These are phyloP conservation scores for Bombylius discolor DNA, from an alignment of 2,888 invertebrate species.

Conservation along the genomic window DNA sequence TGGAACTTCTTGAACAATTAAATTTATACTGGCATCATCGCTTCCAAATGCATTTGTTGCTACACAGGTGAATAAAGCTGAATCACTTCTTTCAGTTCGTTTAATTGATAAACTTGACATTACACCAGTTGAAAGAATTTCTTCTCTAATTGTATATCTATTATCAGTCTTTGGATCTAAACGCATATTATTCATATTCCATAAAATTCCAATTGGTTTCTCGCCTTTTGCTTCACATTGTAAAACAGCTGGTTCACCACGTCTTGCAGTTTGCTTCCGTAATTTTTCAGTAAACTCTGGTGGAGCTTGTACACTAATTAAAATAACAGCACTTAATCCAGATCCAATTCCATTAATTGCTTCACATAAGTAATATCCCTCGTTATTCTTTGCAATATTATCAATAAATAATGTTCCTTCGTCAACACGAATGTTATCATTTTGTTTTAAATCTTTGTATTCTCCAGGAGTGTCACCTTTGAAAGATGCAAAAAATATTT, in stretches of 20 bases:
- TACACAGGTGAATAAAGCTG: conserved; percentile 81
- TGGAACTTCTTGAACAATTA: conserved; percentile 74
- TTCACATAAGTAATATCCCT: conserved; percentile 91
- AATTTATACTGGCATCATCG: conserved; percentile 88
- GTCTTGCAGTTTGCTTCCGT: conserved; percentile 79
- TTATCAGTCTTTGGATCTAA: conserved; percentile 81
- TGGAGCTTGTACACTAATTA: conserved; percentile 89
- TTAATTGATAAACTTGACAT: conserved; percentile 81
- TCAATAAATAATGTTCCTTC: conserved; percentile 85
- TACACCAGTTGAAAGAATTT: conserved; percentile 76
- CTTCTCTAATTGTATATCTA: conserved; percentile 70
- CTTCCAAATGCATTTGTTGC: conserved; percentile 89
- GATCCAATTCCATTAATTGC: conserved; percentile 93
- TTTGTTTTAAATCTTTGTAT: conserved; percentile 83
- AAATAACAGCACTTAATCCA: conserved; percentile 84
- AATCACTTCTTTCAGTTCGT: conserved; percentile 76
- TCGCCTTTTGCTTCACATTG: conserved; percentile 90
- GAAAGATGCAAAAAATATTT: conserved; percentile 9
- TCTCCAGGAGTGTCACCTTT: conserved; percentile 81
- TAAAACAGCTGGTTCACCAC: conserved; percentile 79
- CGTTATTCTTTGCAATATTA: conserved; percentile 85
- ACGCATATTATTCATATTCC: conserved; percentile 90
- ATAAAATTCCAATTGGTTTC: conserved; percentile 85
- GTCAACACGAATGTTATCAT: conserved; percentile 82
- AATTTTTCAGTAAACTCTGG: conserved; percentile 88